Conservation (phyloP, 2,797 vertebrate genomes). For the Leptoclinus maculatus region DNA sequence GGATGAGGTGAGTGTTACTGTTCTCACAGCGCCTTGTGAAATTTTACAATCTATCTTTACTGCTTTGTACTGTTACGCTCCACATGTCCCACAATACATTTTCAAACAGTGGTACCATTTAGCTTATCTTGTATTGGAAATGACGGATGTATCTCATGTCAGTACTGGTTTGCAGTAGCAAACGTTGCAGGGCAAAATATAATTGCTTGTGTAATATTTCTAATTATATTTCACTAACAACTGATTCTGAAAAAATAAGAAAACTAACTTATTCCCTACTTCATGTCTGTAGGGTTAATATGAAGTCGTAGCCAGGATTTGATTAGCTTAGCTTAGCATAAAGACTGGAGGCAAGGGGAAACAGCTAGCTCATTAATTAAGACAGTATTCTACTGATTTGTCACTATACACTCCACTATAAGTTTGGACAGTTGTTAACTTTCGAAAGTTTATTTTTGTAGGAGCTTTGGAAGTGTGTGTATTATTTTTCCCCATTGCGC, state of each 20-base stretch:
- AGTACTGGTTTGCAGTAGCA: background rate
- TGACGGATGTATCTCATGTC: background rate
- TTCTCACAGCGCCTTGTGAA: background rate
- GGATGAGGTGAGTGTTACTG: constrained; percentile 87
- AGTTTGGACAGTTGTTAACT: too few relatives aligned
- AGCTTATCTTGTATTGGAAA: background rate
- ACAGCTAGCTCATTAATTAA: background rate
- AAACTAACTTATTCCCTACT: background rate
- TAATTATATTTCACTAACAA: too few relatives aligned
- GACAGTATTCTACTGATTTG: background rate
- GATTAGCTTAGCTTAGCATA: background rate
- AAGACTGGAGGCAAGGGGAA: background rate
- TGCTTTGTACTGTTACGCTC: background rate
- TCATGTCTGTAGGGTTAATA: background rate
- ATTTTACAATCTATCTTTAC: too few relatives aligned
- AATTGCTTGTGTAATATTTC: background rate
- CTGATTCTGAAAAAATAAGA: background rate
- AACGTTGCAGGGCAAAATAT: background rate
- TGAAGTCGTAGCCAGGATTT: background rate
- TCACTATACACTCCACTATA: too few relatives aligned
- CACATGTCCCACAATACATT: too few relatives aligned
- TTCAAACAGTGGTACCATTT: background rate
- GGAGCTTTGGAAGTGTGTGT: too few relatives aligned
- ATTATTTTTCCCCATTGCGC: too few relatives aligned
- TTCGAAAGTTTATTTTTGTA: too few relatives aligned